Conservation (phyloP, 2,888 invertebrate species). For the Drosophila dives region DNA sequence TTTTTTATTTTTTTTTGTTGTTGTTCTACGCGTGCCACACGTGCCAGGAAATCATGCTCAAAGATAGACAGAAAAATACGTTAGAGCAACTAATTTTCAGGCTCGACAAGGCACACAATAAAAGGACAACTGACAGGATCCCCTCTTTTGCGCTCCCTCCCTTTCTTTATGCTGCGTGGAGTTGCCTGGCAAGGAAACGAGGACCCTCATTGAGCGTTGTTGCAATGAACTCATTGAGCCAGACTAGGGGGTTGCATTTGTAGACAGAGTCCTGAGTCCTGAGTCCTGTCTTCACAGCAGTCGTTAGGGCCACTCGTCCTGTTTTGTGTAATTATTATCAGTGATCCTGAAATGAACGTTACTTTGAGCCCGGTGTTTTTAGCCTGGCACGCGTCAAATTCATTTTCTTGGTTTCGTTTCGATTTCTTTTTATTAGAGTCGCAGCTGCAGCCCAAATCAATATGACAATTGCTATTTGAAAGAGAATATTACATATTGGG, state of each 20-base stretch:
- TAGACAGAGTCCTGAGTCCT: slow-evolving; percentile 4
- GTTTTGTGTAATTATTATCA: slow-evolving; percentile 69
- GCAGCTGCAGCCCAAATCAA: slow-evolving; percentile 44
- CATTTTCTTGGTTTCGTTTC: slow-evolving; percentile 17
- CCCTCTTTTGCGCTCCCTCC: slow-evolving; percentile 25
- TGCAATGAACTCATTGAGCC: slow-evolving; percentile 48
- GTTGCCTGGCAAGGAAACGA: slow-evolving; percentile 23
- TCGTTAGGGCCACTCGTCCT: slow-evolving; percentile 39
- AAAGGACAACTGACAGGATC: slow-evolving; percentile 36
- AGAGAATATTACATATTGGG: neutral
- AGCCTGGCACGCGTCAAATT: slow-evolving; percentile 69
- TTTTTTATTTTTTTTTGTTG: neutral
- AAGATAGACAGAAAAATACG: slow-evolving; percentile 52
- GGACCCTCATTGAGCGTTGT: slow-evolving; percentile 48
- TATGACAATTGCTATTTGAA: slow-evolving; percentile 8
- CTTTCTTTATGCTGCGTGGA: slow-evolving; percentile 26
- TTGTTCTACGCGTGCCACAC: slow-evolving; percentile 48
- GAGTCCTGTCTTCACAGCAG: slow-evolving; percentile 34
- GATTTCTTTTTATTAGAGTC: slow-evolving; percentile 9
- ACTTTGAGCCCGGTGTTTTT: slow-evolving; percentile 68
- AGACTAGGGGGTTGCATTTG: slow-evolving; percentile 60
- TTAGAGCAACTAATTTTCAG: slow-evolving; percentile 61
- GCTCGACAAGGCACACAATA: slow-evolving; percentile 38
- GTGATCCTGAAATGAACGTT: slow-evolving; percentile 75
- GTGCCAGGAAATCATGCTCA: slow-evolving; percentile 50